phyloP scores from a whole-genome alignment of 2,113 vertebrate genomes.

The Lutjanus erythropterus region DNA sequence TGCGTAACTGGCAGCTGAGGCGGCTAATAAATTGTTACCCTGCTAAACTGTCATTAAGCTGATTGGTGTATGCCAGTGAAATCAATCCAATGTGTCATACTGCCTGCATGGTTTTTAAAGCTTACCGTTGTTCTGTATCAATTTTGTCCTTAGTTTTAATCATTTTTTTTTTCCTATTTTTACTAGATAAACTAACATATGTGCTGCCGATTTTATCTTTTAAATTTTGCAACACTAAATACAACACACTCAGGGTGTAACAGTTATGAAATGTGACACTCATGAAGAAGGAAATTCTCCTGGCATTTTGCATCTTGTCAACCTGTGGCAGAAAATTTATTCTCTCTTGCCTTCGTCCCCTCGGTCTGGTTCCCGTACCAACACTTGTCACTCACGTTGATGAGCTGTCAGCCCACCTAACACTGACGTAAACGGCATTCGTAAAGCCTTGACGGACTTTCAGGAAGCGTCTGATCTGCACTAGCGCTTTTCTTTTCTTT shows the following conservation, averaged over 20 bases:
- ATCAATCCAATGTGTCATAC: background rate
- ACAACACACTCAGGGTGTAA: background rate
- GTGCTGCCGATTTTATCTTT: background rate
- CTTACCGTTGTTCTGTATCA: background rate
- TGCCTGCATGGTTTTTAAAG: background rate
- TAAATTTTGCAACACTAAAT: background rate
- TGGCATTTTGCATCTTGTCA: constrained; percentile 32
- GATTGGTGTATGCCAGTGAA: background rate
- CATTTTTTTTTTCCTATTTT: too few species aligned
- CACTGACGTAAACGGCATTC: background rate
- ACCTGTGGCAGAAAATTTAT: constrained; percentile 5
- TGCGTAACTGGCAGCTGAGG: background rate
- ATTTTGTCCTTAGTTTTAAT: background rate
- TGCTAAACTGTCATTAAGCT: background rate
- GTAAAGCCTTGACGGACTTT: background rate
- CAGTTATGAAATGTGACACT: background rate
- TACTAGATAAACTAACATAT: background rate
- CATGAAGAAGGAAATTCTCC: background rate
- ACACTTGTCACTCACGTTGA: constrained; percentile 46
- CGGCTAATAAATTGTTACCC: background rate
- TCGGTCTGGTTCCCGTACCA: background rate
- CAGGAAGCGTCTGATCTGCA: background rate
- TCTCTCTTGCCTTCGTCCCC: background rate
- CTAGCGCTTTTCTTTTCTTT: background rate
- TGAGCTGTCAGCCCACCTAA: constrained; percentile 9